These are phyloP conservation scores for Calliopum simillimum DNA, from an alignment of 2,888 invertebrate species.

Conservation along the genomic window DNA sequence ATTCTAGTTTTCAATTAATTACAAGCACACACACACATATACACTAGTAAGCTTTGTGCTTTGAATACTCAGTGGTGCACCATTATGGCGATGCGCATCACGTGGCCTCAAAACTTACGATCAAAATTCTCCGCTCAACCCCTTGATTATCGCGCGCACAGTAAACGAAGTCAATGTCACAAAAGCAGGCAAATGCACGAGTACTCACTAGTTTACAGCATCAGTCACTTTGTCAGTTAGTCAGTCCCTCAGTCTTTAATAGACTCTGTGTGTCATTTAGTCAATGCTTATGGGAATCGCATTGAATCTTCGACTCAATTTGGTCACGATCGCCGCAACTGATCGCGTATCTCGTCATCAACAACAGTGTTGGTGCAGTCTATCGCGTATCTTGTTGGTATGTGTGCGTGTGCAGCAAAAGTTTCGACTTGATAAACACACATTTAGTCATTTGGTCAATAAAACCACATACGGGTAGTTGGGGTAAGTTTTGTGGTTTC, in stretches of 20 bases:
- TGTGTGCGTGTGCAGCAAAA: neutral
- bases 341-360: neutral
- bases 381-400: neutral
- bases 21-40: neutral
- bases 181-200: neutral
- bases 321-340: constrained; percentile 32
- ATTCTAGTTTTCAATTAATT: constrained; percentile 19
- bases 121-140: no score
- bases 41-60: no score
- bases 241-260: no score
- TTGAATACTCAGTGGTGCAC: no score
- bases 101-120: no score
- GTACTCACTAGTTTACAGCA: neutral
- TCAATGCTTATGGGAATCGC: constrained; percentile 29
- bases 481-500: constrained; percentile 19
- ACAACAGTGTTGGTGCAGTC: neutral
- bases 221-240: no score
- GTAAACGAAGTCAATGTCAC: constrained; percentile 22
- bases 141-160: no score
- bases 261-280: no score
- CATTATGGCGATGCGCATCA: no score
- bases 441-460: neutral
- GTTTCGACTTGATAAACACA: neutral
- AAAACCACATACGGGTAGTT: neutral
- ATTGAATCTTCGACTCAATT: constrained; percentile 35